Evolutionary conservation across 2,888 invertebrate species (phyloP).

Genomic region (Podabrus alpinus): DNA sequence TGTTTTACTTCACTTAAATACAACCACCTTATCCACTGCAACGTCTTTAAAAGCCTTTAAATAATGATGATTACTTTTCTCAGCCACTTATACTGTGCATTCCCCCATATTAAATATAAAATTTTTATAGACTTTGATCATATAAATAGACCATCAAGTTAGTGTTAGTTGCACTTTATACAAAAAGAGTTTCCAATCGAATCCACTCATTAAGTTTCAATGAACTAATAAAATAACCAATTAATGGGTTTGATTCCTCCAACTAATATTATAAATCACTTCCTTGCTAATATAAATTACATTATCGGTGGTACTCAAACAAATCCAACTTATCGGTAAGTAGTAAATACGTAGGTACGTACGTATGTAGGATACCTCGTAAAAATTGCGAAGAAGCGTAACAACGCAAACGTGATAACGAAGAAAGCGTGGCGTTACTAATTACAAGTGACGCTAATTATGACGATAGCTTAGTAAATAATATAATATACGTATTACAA

Average conservation of each 20-base stretch:
- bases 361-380: background rate
- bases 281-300: background rate
- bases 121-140: background rate
- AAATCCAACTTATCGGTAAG: background rate
- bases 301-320: background rate
- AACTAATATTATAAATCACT: background rate
- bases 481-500: no score
- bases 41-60: conserved; percentile 16
- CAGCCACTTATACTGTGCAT: background rate
- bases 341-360: background rate
- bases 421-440: background rate
- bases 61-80: conserved; percentile 23
- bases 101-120: background rate
- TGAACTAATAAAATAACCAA: background rate
- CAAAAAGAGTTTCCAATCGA: background rate
- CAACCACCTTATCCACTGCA: conserved; percentile 17
- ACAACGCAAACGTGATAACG: background rate
- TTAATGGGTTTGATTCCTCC: background rate
- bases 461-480: background rate
- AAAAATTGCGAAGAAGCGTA: background rate
- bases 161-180: background rate
- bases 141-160: background rate
- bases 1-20: conserved; percentile 19
- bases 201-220: background rate
- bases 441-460: background rate